Percentiles rank a stretch among this genome's conserved stretches.
phyloP scores from a whole-genome alignment of 2,113 vertebrate genomes.

The Zosterops pallidus region DNA sequence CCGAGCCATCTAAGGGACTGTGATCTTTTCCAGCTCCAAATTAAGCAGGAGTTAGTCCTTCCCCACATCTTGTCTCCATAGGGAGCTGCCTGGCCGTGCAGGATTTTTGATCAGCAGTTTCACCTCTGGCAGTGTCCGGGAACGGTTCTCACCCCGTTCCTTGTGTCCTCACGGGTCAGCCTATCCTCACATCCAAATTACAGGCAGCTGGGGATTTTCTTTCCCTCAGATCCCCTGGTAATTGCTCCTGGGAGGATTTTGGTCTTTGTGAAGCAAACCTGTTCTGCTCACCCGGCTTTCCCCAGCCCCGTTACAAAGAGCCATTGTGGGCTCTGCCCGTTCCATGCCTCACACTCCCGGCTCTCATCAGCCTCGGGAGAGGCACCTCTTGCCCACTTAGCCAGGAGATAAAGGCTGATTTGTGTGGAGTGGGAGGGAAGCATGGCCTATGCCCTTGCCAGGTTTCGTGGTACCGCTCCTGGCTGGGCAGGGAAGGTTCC shows the following conservation, averaged over 20 bases:
- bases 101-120: background rate
- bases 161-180: background rate
- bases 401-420: constrained; percentile 13
- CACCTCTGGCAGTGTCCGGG: accelerated
- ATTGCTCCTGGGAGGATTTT: background rate
- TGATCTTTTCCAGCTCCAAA: constrained; percentile 27
- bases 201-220: background rate
- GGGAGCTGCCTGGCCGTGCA: background rate
- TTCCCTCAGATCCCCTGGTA: background rate
- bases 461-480: background rate
- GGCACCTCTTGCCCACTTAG: constrained; percentile 35
- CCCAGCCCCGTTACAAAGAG: background rate
- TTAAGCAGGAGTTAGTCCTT: background rate
- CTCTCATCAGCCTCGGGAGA: background rate
- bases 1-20: background rate
- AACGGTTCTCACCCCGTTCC: accelerated
- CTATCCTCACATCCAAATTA: background rate
- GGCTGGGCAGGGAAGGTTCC: background rate
- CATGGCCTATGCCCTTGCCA: background rate
- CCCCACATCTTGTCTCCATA: accelerated
- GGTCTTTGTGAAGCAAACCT: background rate
- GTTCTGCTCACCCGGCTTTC: background rate
- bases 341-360: background rate
- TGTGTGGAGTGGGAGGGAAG: constrained; percentile 25
- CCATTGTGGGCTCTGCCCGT: background rate